A percentile compares a stretch with the other conserved stretches of the same genome.
phyloP scores from a whole-genome alignment of 2,797 vertebrate species.

The Helicolenus hilgendorfi region DNA sequence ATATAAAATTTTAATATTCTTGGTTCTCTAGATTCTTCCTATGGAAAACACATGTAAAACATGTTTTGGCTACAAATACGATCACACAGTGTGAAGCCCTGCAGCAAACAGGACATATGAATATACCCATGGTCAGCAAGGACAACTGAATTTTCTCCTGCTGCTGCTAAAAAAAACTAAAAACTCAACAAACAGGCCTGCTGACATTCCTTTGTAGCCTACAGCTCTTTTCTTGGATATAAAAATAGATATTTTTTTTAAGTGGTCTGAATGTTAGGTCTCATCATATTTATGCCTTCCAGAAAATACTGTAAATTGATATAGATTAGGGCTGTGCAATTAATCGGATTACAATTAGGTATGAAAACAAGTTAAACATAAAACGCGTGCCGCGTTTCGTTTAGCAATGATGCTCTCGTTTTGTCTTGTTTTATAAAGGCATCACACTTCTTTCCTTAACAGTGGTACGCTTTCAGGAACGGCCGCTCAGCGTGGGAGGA shows the following conservation, averaged over 20 bases:
- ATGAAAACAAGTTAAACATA: too few species aligned
- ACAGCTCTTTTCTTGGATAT: neutral
- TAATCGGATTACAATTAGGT: too few species aligned
- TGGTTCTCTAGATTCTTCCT: neutral
- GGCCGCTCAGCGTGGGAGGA: too few species aligned
- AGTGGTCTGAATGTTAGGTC: neutral
- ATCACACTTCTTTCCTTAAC: too few species aligned
- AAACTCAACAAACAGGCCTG: neutral
- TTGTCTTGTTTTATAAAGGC: too few species aligned
- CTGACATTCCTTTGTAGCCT: neutral
- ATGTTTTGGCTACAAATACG: neutral
- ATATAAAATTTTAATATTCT: neutral
- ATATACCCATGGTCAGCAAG: neutral
- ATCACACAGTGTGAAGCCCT: neutral
- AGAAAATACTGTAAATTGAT: neutral
- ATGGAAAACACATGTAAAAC: slow-evolving; percentile 7
- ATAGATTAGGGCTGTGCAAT: neutral
- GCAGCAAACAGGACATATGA: neutral
- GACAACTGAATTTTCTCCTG: neutral
- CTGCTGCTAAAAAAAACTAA: neutral
- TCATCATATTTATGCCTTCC: neutral
- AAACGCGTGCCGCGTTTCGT: too few species aligned
- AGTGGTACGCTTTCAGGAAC: too few species aligned
- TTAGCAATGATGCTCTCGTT: too few species aligned
- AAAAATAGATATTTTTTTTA: neutral